Evolutionary conservation across 2,888 invertebrate species (phyloP).

Genomic region (Rhagophthalmus giganteus): DNA sequence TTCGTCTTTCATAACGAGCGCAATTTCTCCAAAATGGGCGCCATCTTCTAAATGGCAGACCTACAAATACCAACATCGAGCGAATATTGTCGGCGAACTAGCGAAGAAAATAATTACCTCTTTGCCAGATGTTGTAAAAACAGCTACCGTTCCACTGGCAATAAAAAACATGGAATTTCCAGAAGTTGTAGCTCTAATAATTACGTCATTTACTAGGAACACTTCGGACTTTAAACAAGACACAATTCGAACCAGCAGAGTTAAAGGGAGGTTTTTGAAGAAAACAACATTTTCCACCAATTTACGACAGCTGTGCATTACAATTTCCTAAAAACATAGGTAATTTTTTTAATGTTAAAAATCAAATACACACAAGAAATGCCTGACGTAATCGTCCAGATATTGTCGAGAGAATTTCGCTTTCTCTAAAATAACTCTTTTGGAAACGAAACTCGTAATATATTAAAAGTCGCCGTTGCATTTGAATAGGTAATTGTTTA

Average conservation of each 20-base stretch:
- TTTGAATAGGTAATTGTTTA: slow-evolving; percentile 59
- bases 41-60: slow-evolving; percentile 63
- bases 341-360: no score
- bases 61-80: no score
- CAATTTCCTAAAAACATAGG: slow-evolving; percentile 57
- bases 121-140: slow-evolving; percentile 57
- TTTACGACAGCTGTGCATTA: slow-evolving; percentile 59
- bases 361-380: no score
- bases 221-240: slow-evolving; percentile 57
- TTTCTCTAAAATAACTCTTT: slow-evolving; percentile 62
- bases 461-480: slow-evolving; percentile 59
- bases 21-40: slow-evolving; percentile 58
- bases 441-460: slow-evolving; percentile 65
- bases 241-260: slow-evolving; percentile 58
- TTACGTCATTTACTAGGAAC: slow-evolving; percentile 60
- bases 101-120: no score
- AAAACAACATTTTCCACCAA: slow-evolving; percentile 61
- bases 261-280: slow-evolving; percentile 58
- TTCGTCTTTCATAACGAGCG: slow-evolving; percentile 51
- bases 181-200: slow-evolving; percentile 57
- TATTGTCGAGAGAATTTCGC: slow-evolving; percentile 58
- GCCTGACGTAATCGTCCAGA: slow-evolving; percentile 58
- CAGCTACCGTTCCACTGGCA: slow-evolving; percentile 60
- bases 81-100: no score
- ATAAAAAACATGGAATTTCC: slow-evolving; percentile 64